Conservation (phyloP, 2,888 invertebrate species). For the Trisateles emortualis region DNA sequence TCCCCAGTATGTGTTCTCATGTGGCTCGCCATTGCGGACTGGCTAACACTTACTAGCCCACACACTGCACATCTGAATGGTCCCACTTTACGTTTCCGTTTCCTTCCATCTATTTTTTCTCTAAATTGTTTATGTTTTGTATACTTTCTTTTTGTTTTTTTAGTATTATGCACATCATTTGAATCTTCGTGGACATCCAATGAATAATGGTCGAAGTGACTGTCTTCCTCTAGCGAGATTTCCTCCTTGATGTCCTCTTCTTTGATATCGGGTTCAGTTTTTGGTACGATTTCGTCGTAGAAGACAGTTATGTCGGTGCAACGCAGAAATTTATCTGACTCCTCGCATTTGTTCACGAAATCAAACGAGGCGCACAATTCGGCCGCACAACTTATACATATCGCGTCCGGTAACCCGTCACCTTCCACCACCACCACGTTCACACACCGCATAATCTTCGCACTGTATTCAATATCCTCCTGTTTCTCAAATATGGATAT, state of each 20-base stretch:
- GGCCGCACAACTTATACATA: conserved; percentile 67
- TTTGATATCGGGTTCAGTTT: conserved; percentile 40
- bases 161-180: conserved; percentile 12
- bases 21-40: conserved; percentile 72
- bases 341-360: conserved; percentile 72
- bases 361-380: conserved; percentile 67
- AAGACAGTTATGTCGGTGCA: conserved; percentile 50
- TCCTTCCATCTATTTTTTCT: conserved; percentile 46
- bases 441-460: conserved; percentile 71
- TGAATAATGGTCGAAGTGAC: conserved; percentile 26
- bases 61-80: conserved; percentile 72
- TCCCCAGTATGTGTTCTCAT: conserved; percentile 79
- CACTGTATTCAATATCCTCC: conserved; percentile 64
- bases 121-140: conserved; percentile 25
- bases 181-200: conserved; percentile 15
- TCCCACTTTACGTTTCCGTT: conserved; percentile 53
- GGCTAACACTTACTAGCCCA: conserved; percentile 63
- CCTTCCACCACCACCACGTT: conserved; percentile 65
- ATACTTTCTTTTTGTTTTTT: conserved; percentile 39
- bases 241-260: conserved; percentile 45
- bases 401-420: conserved; percentile 71
- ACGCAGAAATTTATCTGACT: conserved; percentile 69
- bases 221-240: conserved; percentile 52
- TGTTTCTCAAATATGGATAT: conserved; percentile 67
- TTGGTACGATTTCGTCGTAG: conserved; percentile 39